A percentile compares a stretch with the other conserved stretches of the same genome.
phyloP scores from a whole-genome alignment of 2,888 invertebrate species.

The Dicycla oo region DNA sequence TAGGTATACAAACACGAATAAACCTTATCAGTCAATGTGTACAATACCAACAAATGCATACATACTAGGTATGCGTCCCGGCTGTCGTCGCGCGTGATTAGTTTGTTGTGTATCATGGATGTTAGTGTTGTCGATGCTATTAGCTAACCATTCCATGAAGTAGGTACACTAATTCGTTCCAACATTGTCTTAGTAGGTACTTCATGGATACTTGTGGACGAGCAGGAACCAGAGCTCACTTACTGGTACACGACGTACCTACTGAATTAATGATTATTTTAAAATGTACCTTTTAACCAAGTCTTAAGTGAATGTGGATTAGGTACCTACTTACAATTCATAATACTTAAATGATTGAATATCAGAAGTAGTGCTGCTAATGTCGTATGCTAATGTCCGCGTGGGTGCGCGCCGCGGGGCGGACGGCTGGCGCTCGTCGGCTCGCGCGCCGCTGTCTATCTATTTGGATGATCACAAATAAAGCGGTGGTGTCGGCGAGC shows the following conservation, averaged over 20 bases:
- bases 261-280: background rate
- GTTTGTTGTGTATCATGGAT: slow-evolving; percentile 18
- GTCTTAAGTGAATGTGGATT: background rate
- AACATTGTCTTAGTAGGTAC: slow-evolving; percentile 7
- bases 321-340: background rate
- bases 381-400: slow-evolving; percentile 7
- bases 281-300: background rate
- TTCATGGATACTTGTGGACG: background rate
- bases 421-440: slow-evolving; percentile 37
- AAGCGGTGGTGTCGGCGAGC: slow-evolving; percentile 51
- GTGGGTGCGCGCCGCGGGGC: slow-evolving; percentile 52
- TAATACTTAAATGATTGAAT: background rate
- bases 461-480: slow-evolving; percentile 66
- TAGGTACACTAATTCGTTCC: background rate
- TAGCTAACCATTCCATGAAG: slow-evolving; percentile 31
- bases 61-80: background rate
- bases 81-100: slow-evolving; percentile 5
- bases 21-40: slow-evolving; percentile 10
- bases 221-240: no score
- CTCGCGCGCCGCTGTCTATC: slow-evolving; percentile 51
- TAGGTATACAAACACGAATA: background rate
- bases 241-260: slow-evolving; percentile 15
- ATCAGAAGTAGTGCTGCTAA: background rate
- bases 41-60: background rate
- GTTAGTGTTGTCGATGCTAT: slow-evolving; percentile 47